Evolutionary conservation across 1,140 invertebrate species (phyloP).

Genomic region (Drosophila teissieri): DNA sequence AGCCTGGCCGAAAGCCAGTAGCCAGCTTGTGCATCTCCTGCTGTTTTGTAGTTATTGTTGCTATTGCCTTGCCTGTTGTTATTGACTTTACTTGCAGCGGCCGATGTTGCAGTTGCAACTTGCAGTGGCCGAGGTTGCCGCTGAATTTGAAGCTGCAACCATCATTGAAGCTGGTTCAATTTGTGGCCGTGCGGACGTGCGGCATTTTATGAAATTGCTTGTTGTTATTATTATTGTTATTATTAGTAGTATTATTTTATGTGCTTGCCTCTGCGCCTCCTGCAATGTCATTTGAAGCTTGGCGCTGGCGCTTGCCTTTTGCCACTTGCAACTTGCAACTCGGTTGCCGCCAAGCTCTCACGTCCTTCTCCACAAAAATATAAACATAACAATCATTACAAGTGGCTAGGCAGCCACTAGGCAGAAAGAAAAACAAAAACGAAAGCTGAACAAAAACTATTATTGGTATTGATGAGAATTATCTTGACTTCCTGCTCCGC

Average conservation of each 20-base stretch:
- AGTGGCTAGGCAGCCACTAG: constrained; percentile 33
- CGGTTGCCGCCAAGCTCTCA: constrained; percentile 44
- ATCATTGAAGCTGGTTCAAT: constrained; percentile 49
- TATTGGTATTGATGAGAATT: constrained; percentile 82
- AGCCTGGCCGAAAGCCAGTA: constrained; percentile 32
- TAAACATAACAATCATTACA: constrained; percentile 79
- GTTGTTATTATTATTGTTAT: constrained; percentile 82
- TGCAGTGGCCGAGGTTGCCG: constrained; percentile 35
- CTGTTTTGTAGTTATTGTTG: constrained; percentile 66
- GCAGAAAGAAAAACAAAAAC: constrained; percentile 42
- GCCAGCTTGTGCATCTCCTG: constrained; percentile 36
- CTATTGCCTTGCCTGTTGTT: constrained; percentile 72
- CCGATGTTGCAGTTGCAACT: constrained; percentile 39
- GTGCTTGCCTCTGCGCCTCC: constrained; percentile 32
- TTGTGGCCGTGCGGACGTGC: constrained; percentile 61
- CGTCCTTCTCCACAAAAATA: constrained; percentile 71
- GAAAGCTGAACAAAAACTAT: constrained; percentile 73
- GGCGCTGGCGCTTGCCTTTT: constrained; percentile 41
- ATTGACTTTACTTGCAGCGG: constrained; percentile 57
- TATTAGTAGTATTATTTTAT: constrained; percentile 74
- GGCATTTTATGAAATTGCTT: constrained; percentile 78
- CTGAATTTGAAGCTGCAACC: constrained; percentile 25
- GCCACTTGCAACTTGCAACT: constrained; percentile 15
- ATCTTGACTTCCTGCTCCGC: constrained; percentile 76
- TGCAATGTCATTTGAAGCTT: constrained; percentile 70